Evolutionary conservation across 2,797 vertebrate genomes (phyloP).

Genomic region (Mareca strepera): DNA sequence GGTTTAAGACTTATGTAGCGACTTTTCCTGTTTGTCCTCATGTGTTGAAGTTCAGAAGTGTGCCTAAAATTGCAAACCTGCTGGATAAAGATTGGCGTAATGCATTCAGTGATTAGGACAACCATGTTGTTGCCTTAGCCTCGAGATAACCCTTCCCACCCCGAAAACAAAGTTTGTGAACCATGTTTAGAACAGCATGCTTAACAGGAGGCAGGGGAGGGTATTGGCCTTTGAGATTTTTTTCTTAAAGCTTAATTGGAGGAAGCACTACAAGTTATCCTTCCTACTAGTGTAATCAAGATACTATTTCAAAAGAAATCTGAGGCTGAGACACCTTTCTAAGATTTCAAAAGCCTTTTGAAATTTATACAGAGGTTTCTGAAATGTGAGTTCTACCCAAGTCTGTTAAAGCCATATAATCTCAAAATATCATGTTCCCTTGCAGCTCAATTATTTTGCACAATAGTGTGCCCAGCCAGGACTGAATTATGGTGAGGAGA

Average conservation of each 20-base stretch:
- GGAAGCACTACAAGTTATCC: background rate
- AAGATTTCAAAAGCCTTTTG: slow-evolving; percentile 36
- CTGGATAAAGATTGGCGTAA: background rate
- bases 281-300: background rate
- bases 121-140: background rate
- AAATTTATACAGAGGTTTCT: slow-evolving; percentile 27
- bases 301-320: background rate
- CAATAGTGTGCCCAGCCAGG: background rate
- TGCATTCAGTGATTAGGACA: background rate
- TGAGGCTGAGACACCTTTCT: background rate
- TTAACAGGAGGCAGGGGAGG: background rate
- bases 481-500: background rate
- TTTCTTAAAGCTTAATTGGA: background rate
- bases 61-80: background rate
- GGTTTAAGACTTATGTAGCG: background rate
- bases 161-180: background rate
- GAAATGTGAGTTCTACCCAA: background rate
- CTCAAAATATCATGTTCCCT: background rate
- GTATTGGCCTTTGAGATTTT: background rate
- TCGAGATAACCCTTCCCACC: background rate
- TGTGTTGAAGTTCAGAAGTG: background rate
- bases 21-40: background rate
- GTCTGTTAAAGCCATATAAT: background rate
- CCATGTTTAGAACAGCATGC: background rate
- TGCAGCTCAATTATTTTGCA: background rate